A percentile compares a stretch with the other conserved stretches of the same genome.
Evolutionary conservation across 2,888 invertebrate genomes (phyloP).

Genomic region (Lasioglossum malachurum): DNA sequence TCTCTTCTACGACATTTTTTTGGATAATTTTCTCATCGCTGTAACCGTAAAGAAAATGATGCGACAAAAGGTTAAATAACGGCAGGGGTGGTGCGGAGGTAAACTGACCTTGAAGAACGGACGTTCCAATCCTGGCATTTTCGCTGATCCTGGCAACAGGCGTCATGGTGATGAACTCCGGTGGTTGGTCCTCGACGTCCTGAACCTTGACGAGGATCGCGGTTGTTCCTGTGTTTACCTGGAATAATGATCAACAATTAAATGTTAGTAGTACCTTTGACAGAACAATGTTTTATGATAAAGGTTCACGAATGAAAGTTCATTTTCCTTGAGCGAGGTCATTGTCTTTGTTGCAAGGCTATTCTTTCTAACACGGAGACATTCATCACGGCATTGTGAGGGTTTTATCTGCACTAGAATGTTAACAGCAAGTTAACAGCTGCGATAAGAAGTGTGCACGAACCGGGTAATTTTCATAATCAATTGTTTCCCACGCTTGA

Average conservation of each 20-base stretch:
- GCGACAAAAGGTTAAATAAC: too few species aligned
- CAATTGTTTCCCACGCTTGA: background rate
- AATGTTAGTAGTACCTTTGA: background rate
- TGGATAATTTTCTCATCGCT: too few species aligned
- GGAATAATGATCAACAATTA: slow-evolving; percentile 50
- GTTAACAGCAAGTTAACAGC: slow-evolving; percentile 8
- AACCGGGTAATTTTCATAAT: slow-evolving; percentile 5
- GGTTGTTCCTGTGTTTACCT: slow-evolving; percentile 95
- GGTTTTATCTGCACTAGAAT: slow-evolving; percentile 71
- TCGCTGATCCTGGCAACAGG: slow-evolving; percentile 95
- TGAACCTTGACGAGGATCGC: slow-evolving; percentile 94
- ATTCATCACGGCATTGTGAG: slow-evolving; percentile 72
- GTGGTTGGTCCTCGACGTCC: slow-evolving; percentile 96
- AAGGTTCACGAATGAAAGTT: background rate
- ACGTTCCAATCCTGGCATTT: slow-evolving; percentile 92
- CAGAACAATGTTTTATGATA: background rate
- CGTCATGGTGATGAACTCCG: slow-evolving; percentile 94
- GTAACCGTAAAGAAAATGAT: too few species aligned
- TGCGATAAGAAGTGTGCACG: background rate
- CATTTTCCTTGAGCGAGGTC: background rate
- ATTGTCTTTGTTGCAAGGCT: background rate
- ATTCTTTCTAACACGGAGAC: background rate
- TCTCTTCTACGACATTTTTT: too few species aligned
- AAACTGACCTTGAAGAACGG: slow-evolving; percentile 91
- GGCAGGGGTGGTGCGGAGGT: background rate